Conservation (phyloP, 2,888 invertebrate species). For the Podabrus alpinus region DNA sequence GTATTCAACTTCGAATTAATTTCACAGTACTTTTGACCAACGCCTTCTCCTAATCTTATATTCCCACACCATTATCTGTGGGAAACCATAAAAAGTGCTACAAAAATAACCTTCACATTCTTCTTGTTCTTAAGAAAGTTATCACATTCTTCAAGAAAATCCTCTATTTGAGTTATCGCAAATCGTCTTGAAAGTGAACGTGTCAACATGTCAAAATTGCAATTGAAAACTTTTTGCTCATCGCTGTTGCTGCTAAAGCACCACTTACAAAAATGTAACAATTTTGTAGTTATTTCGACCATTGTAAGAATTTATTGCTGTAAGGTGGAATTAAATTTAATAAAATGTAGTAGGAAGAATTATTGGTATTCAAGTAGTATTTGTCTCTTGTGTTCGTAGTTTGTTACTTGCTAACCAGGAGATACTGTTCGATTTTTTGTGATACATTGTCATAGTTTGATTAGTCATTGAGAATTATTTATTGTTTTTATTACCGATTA, state of each 20-base stretch:
- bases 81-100: background rate
- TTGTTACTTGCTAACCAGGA: background rate
- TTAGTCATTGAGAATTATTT: slow-evolving; percentile 1
- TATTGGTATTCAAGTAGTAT: background rate
- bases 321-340: no score
- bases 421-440: background rate
- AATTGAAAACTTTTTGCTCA: background rate
- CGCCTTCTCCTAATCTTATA: background rate
- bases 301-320: no score
- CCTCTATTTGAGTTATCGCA: background rate
- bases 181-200: background rate
- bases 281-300: background rate
- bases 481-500: background rate
- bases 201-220: background rate
- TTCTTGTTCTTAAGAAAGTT: background rate
- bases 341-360: background rate
- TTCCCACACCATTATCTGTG: background rate
- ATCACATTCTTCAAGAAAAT: background rate
- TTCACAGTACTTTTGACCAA: background rate
- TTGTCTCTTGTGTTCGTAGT: background rate
- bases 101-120: background rate
- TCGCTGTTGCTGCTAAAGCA: background rate
- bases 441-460: background rate
- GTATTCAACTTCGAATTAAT: no score
- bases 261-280: background rate